A percentile compares a stretch with the other conserved stretches of the same genome.
phyloP scores from a whole-genome alignment of 2,113 vertebrate genomes.

The Antechinus flavipes region DNA sequence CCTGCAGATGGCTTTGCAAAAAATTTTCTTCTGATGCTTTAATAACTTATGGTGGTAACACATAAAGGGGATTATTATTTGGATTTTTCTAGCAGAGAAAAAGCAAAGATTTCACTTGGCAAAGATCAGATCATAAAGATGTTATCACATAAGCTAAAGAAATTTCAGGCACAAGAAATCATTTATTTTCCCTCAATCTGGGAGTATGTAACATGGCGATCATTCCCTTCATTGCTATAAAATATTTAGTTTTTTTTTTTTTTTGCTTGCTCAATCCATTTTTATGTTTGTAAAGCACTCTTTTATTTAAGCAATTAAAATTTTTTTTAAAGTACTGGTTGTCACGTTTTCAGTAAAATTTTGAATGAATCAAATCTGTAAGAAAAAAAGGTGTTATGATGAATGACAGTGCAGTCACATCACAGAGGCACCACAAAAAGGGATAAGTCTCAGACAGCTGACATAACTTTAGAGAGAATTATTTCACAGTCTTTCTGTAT shows the following conservation, averaged over 20 bases:
- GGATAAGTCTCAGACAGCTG: not conserved
- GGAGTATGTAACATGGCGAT: not conserved
- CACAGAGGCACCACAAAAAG: constrained; percentile 15
- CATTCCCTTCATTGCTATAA: not conserved
- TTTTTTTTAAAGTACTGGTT: not conserved
- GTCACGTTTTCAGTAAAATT: constrained; percentile 52
- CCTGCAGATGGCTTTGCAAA: not conserved
- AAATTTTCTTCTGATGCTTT: constrained; percentile 60
- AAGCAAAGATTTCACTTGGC: constrained; percentile 67
- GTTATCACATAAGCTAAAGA: constrained; percentile 49
- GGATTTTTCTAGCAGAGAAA: constrained; percentile 61
- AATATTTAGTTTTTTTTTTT: not conserved
- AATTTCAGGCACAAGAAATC: constrained; percentile 58
- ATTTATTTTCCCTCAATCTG: not conserved
- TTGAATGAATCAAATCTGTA: constrained; percentile 38
- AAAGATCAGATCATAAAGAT: constrained; percentile 66
- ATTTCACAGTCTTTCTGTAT: not conserved
- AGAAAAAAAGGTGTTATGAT: not conserved
- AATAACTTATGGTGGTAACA: constrained; percentile 66
- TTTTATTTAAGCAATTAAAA: constrained; percentile 50
- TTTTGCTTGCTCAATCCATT: not conserved
- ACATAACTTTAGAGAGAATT: not conserved
- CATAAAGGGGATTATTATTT: constrained; percentile 62
- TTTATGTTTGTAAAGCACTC: not conserved
- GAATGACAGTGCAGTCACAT: not conserved